phyloP scores from a whole-genome alignment of 2,113 vertebrate species.

The Brachyhypopomus gauderio region DNA sequence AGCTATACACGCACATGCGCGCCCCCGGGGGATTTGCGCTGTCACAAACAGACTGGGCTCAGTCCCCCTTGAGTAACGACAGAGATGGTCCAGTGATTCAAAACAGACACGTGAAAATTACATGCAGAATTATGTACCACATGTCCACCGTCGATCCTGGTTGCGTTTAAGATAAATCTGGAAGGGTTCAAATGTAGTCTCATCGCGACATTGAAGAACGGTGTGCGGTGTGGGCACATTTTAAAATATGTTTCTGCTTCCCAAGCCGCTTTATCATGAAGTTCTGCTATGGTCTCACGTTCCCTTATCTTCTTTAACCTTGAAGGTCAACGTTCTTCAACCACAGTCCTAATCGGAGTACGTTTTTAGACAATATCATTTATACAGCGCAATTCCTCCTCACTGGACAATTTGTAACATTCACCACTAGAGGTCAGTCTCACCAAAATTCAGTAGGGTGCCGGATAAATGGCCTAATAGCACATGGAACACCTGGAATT shows the following conservation, averaged over 20 bases:
- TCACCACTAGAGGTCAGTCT: conserved; percentile 46
- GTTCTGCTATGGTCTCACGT: background rate
- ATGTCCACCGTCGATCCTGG: background rate
- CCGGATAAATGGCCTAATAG: background rate
- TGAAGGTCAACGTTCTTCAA: background rate
- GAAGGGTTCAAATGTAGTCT: background rate
- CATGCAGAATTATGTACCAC: background rate
- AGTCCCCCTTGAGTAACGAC: background rate
- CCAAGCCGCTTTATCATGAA: background rate
- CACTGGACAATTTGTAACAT: background rate
- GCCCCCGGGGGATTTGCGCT: conserved; percentile 12
- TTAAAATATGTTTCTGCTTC: background rate
- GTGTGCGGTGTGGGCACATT: background rate
- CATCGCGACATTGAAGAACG: conserved; percentile 7
- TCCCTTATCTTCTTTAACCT: background rate
- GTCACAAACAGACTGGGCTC: conserved; percentile 8
- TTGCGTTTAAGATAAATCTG: conserved; percentile 25
- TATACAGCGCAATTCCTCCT: background rate
- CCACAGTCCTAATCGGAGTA: background rate
- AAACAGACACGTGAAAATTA: conserved; percentile 8
- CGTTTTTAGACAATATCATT: background rate
- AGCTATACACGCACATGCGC: conserved; percentile 18
- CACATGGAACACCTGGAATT: conserved; percentile 11
- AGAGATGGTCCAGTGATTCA: background rate
- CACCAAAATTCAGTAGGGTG: conserved; percentile 18